Base-by-base conservation (phyloP, 2,797 vertebrate genomes). In the Acanthurus lineatus region DNA sequence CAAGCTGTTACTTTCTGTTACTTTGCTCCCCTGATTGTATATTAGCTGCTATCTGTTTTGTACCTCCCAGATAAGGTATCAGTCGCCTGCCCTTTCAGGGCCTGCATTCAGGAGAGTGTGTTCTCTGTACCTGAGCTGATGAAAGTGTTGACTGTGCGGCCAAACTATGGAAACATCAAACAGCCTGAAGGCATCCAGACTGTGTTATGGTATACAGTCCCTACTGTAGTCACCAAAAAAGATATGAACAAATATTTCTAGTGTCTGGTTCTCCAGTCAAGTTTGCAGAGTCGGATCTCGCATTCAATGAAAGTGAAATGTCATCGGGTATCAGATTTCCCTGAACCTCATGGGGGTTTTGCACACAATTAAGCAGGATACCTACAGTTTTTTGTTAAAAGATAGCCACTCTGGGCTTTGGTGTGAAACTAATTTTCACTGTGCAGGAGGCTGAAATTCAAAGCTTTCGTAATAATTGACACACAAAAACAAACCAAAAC, bases 61-160 rank as follows among this genome's bases (percentile, higher is more conserved):
- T 47, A 3, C 53, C 6, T 54, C 7, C 59, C 69, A 78, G 87
- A 91, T 89, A 92, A 59, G 32, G 0, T 88, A 89, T 90, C 88
- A 73, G 66, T 25, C 32, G 17, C 5, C 59, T 10, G 76, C 79
- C 75, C 69, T 86, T 82, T 72, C 15, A 12, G 71, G 16, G 20
- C 28, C 53, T 15, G 16, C 62, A 45, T 12, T 57, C 16, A 57
- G 40, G 53, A 74, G 58, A 69, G n/a, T 4, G 73, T 77, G 71
- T 66, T 63, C 56, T 73, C 73, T 49, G 77, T 40, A 56, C 45
- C 56, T 19, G 5, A n/a, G n/a, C 54, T 53, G 45, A 73, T 75
- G 52, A 54, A 63, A 61, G 25, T 20, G 76, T 71, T n/a, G 0
- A 19, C 66, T 22, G 49, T 40, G 63, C 32, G 47, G 71, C 62